Conservation (phyloP, 2,888 invertebrate genomes). For the Idaea dimidiata region DNA sequence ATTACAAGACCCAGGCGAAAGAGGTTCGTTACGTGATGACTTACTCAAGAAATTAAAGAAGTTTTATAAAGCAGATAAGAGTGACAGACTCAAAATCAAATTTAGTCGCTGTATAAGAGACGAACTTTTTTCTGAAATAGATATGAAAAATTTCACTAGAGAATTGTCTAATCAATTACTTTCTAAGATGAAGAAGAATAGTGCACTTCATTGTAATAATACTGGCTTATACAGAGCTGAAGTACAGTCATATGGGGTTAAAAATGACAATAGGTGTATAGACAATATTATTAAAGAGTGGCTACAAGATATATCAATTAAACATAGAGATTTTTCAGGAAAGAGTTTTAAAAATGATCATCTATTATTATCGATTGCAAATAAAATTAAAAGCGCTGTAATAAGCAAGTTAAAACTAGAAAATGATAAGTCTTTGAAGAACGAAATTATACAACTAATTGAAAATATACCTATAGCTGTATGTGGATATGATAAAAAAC, state of each 20-base stretch:
- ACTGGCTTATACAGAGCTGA: constrained; percentile 26
- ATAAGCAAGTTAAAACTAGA: constrained; percentile 29
- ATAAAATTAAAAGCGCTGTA: constrained; percentile 34
- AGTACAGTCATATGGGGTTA: constrained; percentile 12
- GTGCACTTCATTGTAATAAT: constrained; percentile 14
- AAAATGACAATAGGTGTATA: constrained; percentile 19
- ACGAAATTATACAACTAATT: constrained; percentile 37
- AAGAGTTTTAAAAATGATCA: constrained; percentile 30
- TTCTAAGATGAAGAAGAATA: constrained; percentile 22
- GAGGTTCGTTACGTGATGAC: constrained; percentile 25
- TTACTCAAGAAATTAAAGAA: constrained; percentile 26
- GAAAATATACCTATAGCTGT: constrained; percentile 41
- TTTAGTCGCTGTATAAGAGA: constrained; percentile 18
- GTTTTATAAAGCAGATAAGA: constrained; percentile 16
- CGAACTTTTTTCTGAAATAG: constrained; percentile 17
- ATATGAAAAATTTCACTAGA: constrained; percentile 19
- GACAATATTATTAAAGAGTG: constrained; percentile 42
- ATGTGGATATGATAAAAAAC: constrained; percentile 28
- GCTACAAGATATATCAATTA: constrained; percentile 39
- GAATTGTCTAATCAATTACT: constrained; percentile 22
- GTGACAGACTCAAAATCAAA: constrained; percentile 17
- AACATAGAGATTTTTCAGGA: constrained; percentile 27
- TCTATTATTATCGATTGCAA: constrained; percentile 29
- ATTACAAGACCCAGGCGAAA: constrained; percentile 27
- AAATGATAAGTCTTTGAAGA: constrained; percentile 26